These are phyloP conservation scores for Anomalospiza imberbis DNA, from an alignment of 2,797 vertebrate species.

Conservation along the genomic window DNA sequence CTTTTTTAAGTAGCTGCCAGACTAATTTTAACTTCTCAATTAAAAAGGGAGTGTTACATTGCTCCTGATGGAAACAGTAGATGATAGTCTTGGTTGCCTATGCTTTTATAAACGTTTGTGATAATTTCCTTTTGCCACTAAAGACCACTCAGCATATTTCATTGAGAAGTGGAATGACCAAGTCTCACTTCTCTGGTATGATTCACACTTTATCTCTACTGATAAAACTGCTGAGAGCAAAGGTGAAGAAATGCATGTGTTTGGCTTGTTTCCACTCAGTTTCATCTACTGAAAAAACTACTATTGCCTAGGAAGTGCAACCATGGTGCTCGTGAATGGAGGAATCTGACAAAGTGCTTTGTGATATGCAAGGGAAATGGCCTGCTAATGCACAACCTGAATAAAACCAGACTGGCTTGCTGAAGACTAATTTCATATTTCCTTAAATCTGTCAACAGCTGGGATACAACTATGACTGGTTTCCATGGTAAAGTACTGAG, in stretches of 20 bases:
- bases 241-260: not conserved
- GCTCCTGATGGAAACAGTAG: not conserved
- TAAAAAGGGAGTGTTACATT: not conserved
- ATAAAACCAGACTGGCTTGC: not conserved
- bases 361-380: not conserved
- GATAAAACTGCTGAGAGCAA: not conserved
- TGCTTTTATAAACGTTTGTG: not conserved
- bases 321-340: rapidly evolving
- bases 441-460: constrained; percentile 16
- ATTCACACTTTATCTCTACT: not conserved
- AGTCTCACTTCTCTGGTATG: not conserved
- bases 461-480: not conserved
- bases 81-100: not conserved
- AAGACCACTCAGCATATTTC: not conserved
- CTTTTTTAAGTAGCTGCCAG: not conserved
- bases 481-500: not conserved
- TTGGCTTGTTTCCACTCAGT: not conserved
- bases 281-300: not conserved
- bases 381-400: not conserved
- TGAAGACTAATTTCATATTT: constrained; percentile 18
- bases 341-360: not conserved
- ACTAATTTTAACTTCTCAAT: not conserved
- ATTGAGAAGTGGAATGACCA: not conserved
- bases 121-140: not conserved
- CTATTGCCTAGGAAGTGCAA: not conserved